Conservation (phyloP, 2,888 invertebrate species). For the Chironomus riparius region DNA sequence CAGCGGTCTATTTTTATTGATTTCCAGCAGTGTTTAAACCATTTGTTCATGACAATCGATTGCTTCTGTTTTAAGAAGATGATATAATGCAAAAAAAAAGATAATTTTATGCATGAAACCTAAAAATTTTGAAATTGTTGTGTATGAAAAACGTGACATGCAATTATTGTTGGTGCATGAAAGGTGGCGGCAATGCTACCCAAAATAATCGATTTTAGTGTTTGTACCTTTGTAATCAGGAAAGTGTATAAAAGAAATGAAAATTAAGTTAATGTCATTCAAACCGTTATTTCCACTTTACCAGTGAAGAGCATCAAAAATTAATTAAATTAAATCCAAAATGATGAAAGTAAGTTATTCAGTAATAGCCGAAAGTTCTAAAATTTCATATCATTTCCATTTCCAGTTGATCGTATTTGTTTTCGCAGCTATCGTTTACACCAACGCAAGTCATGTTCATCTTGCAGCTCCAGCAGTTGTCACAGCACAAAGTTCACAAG, state of each 20-base stretch:
- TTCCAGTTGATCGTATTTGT: background rate
- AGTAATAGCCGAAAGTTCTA: background rate
- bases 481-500: slow-evolving; percentile 18
- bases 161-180: background rate
- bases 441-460: background rate
- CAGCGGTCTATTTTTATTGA: background rate
- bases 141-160: background rate
- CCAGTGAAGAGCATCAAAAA: background rate
- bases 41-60: too few species aligned
- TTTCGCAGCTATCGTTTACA: background rate
- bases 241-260: background rate
- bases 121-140: background rate
- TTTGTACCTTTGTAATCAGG: too few species aligned
- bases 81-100: too few species aligned
- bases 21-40: background rate
- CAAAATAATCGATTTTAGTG: background rate
- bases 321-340: background rate
- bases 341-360: slow-evolving; percentile 2
- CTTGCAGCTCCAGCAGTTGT: slow-evolving; percentile 3
- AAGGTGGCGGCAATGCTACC: background rate
- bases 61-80: too few species aligned
- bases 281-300: background rate
- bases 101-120: background rate
- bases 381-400: background rate
- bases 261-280: background rate